Percentiles rank a stretch among this genome's conserved stretches.
Conservation (phyloP, 2,888 invertebrate species). For the Rotaria macrura region DNA sequence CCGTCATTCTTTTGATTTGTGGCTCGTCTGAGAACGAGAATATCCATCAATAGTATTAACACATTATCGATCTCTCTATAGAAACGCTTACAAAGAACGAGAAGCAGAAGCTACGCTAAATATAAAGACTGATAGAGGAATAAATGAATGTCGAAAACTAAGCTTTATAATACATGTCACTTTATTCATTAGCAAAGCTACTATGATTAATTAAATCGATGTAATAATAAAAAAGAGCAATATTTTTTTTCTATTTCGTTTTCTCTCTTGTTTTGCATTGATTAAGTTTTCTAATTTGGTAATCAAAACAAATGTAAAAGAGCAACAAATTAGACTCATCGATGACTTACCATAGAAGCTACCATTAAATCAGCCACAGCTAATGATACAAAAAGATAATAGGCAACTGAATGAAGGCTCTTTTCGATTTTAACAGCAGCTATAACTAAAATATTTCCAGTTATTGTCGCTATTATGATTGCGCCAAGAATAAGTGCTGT, state of each 20-base stretch:
- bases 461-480: slow-evolving; percentile 81
- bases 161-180: neutral
- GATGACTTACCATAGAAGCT: slow-evolving; percentile 63
- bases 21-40: neutral
- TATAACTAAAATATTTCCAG: slow-evolving; percentile 95
- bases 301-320: neutral
- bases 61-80: neutral
- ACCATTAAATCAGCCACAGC: slow-evolving; percentile 95
- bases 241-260: neutral
- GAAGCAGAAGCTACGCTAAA: neutral
- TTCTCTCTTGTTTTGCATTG: neutral
- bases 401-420: slow-evolving; percentile 82
- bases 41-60: neutral
- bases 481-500: slow-evolving; percentile 55
- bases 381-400: slow-evolving; percentile 86
- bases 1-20: neutral
- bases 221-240: neutral
- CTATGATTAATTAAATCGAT: neutral
- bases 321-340: neutral
- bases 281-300: neutral
- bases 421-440: slow-evolving; percentile 85
- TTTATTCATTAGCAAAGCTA: neutral
- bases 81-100: neutral
- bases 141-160: neutral
- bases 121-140: neutral